A percentile compares a stretch with the other conserved stretches of the same genome.
These are phyloP conservation scores for Tragelaphus oryx DNA, from an alignment of 2,797 vertebrate species.

Conservation along the genomic window DNA sequence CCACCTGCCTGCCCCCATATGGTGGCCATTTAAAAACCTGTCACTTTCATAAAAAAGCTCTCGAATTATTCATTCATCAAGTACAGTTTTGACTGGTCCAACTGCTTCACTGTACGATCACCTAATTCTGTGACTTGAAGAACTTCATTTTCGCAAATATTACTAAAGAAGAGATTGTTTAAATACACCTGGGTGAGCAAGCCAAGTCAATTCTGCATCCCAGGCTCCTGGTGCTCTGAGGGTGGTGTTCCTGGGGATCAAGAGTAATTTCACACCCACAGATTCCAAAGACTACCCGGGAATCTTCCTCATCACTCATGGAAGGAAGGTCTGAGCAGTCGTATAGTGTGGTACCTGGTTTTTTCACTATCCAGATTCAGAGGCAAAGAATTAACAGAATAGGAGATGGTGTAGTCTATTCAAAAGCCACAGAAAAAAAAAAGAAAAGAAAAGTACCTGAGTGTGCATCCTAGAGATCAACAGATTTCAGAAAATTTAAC, in stretches of 20 bases:
- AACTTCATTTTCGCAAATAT: not conserved
- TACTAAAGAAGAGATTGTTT: not conserved
- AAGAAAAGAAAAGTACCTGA: not conserved
- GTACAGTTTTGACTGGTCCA: slow-evolving; percentile 23
- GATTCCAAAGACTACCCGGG: not conserved
- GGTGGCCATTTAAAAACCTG: slow-evolving; percentile 52
- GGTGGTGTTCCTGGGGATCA: not conserved
- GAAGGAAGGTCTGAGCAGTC: too few species aligned
- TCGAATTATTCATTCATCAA: slow-evolving; percentile 41
- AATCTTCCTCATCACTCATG: fast-evolving
- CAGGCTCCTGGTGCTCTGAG: not conserved
- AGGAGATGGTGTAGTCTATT: not conserved
- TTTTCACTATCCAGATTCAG: not conserved
- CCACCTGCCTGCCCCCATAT: slow-evolving; percentile 69
- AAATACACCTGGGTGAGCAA: not conserved
- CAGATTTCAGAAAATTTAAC: not conserved
- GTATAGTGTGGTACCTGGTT: not conserved
- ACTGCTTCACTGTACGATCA: not conserved
- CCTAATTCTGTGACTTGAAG: not conserved
- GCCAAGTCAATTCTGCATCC: not conserved
- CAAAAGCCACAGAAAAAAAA: not conserved
- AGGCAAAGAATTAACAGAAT: not conserved
- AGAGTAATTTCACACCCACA: not conserved
- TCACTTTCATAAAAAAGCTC: slow-evolving; percentile 53
- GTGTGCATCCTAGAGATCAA: not conserved